phyloP scores from a whole-genome alignment of 2,888 invertebrate genomes.

The Aromia moschata region DNA sequence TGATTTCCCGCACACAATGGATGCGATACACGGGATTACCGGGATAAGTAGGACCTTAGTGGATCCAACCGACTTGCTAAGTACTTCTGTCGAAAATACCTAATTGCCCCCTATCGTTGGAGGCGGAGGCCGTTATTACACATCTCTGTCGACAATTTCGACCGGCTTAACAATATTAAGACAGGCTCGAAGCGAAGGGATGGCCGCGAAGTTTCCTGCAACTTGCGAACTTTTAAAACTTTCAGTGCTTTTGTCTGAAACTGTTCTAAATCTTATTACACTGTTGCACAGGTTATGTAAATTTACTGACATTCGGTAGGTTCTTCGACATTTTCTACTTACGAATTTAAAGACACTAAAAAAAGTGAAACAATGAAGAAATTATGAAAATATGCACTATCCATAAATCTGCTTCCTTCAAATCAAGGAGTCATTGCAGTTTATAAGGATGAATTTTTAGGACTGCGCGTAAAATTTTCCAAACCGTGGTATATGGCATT shows the following conservation, averaged over 20 bases:
- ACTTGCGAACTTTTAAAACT: not conserved
- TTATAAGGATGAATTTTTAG: no score
- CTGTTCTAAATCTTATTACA: no score
- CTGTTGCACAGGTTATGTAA: no score
- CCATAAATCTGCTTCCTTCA: no score
- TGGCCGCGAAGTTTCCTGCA: not conserved
- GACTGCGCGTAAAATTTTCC: no score
- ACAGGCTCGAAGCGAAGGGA: not conserved
- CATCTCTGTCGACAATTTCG: conserved; percentile 27
- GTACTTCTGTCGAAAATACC: conserved; percentile 47
- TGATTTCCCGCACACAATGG: conserved; percentile 49
- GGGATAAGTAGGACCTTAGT: conserved; percentile 49
- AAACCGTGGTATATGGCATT: no score
- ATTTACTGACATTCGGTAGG: no score
- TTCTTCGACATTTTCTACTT: no score
- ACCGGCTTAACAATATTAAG: conserved; percentile 15
- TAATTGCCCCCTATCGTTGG: conserved; percentile 46
- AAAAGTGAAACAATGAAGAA: no score
- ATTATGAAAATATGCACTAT: no score
- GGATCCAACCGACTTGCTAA: conserved; percentile 42
- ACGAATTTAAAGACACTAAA: no score
- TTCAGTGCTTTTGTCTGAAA: not conserved
- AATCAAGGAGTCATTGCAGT: no score
- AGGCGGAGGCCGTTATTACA: conserved; percentile 33
- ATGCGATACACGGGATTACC: conserved; percentile 51